Base-by-base conservation (phyloP, 2,888 invertebrate species). In the Sphinx pinastri region DNA sequence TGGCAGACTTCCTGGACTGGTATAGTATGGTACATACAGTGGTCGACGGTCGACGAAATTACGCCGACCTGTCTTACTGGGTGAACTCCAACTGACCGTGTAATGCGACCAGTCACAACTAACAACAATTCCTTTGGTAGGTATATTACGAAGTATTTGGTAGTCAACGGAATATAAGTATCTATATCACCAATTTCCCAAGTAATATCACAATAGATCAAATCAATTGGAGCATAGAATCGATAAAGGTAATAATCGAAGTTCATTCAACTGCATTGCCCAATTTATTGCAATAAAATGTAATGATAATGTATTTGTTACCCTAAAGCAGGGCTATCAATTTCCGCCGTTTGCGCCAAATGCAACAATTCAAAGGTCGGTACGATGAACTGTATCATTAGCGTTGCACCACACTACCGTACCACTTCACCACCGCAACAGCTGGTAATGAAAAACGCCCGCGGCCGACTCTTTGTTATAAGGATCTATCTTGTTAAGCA, bases 401-500 rank as follows among this genome's bases (percentile, higher is more conserved):
- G 72, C 19, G 63, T 49, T 63, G 49, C 63, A 19, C 49, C 54
- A 19, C 66, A 68, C 70, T 71, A 71, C 73, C 59, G 16, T 8
- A 7, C 8, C n/a, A 11, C 47, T n/a, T 11, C 58, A 38, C 60
- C 49, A 47, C 16, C 10, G 19, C 38, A 16, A 19, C 14, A 71
- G 68, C 60, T 68, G 68, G 77, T 80, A 84, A 84, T 83, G 81
- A 77, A 82, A 80, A 75, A 73, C 70, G 79, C 86, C 79, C 70
- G 71, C 47, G 77, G 86, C 79, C 16, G 38, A 71, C 76, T 77
- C 84, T 85, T 86, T 85, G 84, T 85, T 82, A 72, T 76, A 74
- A 73, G 74, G 74, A 73, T 70, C 67, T 75, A 73, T 73, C 80
- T 81, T 73, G 79, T 83, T 80, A 82, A 76, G 74, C 79, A 81